Conservation (phyloP, 2,113 vertebrate genomes). For the Rhizomys pruinosus region DNA sequence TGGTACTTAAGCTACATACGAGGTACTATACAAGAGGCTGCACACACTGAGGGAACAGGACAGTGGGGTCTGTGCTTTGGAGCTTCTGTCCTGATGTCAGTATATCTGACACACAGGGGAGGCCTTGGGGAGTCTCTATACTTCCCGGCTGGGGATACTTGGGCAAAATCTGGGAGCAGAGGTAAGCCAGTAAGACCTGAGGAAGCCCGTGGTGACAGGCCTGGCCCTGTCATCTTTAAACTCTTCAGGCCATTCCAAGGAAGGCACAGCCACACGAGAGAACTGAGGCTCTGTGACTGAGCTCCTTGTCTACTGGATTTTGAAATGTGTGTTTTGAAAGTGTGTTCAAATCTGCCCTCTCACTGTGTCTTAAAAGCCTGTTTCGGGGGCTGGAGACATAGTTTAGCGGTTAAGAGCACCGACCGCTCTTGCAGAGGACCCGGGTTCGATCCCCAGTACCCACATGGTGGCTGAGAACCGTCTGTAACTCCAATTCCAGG, state of each 20-base stretch:
- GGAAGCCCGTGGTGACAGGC: rapidly evolving
- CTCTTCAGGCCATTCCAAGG: rapidly evolving
- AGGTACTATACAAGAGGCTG: not conserved
- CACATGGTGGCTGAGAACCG: too few species aligned
- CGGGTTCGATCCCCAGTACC: too few species aligned
- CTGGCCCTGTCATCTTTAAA: not conserved
- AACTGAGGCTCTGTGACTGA: rapidly evolving
- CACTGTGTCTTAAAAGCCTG: rapidly evolving
- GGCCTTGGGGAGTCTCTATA: too few species aligned
- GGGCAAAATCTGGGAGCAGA: not conserved
- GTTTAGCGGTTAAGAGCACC: too few species aligned
- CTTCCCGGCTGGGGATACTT: not conserved
- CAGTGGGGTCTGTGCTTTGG: too few species aligned
- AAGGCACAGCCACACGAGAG: not conserved
- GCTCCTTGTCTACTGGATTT: too few species aligned
- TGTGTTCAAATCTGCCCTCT: rapidly evolving
- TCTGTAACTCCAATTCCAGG: too few species aligned
- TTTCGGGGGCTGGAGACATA: too few species aligned
- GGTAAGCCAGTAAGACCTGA: not conserved
- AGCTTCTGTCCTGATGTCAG: not conserved
- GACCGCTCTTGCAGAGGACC: too few species aligned
- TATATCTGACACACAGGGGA: not conserved
- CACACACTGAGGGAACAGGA: not conserved
- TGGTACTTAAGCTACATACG: not conserved
- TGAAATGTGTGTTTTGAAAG: not conserved